Conservation (phyloP, 1,140 invertebrate species). For the Steinernema feltiae region DNA sequence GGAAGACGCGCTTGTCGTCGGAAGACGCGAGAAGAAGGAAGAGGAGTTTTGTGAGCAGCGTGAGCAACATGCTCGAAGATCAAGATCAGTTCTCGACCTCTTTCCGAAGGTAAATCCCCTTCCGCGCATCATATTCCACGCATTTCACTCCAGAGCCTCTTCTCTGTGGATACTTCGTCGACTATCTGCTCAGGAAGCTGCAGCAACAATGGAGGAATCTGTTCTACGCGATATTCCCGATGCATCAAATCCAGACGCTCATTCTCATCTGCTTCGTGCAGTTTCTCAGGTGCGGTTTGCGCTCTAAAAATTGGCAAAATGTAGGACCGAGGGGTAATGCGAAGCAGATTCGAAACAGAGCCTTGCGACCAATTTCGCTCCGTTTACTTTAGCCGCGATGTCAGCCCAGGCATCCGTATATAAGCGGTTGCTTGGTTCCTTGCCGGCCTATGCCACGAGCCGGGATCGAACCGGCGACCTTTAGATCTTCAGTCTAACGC, state of each 20-base stretch:
- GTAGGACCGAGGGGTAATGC: slow-evolving; percentile 5
- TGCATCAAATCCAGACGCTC: slow-evolving; percentile 50
- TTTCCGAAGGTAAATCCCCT: background rate
- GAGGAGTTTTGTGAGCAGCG: slow-evolving; percentile 32
- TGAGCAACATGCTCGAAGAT: slow-evolving; percentile 27
- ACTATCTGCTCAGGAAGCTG: slow-evolving; percentile 48
- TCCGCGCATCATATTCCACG: slow-evolving; percentile 17
- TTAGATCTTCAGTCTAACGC: slow-evolving; percentile 62
- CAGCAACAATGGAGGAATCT: slow-evolving; percentile 49
- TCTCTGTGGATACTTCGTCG: slow-evolving; percentile 40
- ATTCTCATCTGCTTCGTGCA: slow-evolving; percentile 51
- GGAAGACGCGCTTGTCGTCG: slow-evolving; percentile 18
- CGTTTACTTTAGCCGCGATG: slow-evolving; percentile 9
- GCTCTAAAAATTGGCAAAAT: background rate
- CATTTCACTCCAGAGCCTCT: slow-evolving; percentile 10
- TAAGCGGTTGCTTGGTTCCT: background rate
- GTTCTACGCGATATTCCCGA: slow-evolving; percentile 47
- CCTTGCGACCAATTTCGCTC: background rate
- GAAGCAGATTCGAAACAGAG: background rate
- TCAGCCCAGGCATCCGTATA: slow-evolving; percentile 1
- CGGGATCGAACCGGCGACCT: slow-evolving; percentile 61
- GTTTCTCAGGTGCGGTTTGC: slow-evolving; percentile 47
- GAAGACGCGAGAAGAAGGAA: slow-evolving; percentile 24
- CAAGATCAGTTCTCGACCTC: background rate
- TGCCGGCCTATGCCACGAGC: slow-evolving; percentile 7